A percentile compares a stretch with the other conserved stretches of the same genome.
phyloP scores from a whole-genome alignment of 1,140 invertebrate genomes.

The Macrobrachium rosenbergii region DNA sequence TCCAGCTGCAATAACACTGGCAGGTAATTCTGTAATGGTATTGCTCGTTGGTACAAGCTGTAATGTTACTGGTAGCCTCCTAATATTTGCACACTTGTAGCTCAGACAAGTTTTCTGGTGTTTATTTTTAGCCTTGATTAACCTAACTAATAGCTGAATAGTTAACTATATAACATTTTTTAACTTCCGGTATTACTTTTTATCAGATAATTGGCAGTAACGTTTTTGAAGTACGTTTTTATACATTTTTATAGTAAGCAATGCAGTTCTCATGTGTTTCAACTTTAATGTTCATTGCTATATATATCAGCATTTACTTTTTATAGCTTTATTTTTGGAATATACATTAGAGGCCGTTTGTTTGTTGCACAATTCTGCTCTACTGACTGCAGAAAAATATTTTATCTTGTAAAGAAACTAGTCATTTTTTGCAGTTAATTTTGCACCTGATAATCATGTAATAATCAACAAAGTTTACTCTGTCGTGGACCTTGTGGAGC shows the following conservation, averaged over 20 bases:
- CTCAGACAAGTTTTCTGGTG: not conserved
- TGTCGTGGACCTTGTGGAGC: not conserved
- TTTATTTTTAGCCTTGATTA: conserved; percentile 19
- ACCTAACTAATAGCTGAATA: conserved; percentile 19
- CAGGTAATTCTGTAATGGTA: not conserved
- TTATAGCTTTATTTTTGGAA: not conserved
- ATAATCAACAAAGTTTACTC: conserved; percentile 5
- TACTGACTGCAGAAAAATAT: not conserved
- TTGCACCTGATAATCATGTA: not conserved
- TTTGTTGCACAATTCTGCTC: not conserved
- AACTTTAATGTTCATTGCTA: not conserved
- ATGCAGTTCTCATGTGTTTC: too few relatives aligned
- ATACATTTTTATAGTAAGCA: too few relatives aligned
- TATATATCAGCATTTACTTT: not conserved
- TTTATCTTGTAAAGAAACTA: not conserved
- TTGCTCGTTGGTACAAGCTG: not conserved
- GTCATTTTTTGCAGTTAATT: too few relatives aligned
- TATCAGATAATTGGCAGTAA: too few relatives aligned
- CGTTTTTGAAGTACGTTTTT: too few relatives aligned
- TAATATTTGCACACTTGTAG: not conserved
- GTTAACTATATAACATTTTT: not conserved
- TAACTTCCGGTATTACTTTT: not conserved
- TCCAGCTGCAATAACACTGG: conserved; percentile 19
- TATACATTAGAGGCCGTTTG: not conserved
- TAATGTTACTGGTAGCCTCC: not conserved